Evolutionary conservation across 23 tunicate genomes (phyloP).

Genomic region (Halocynthia roretzi): DNA sequence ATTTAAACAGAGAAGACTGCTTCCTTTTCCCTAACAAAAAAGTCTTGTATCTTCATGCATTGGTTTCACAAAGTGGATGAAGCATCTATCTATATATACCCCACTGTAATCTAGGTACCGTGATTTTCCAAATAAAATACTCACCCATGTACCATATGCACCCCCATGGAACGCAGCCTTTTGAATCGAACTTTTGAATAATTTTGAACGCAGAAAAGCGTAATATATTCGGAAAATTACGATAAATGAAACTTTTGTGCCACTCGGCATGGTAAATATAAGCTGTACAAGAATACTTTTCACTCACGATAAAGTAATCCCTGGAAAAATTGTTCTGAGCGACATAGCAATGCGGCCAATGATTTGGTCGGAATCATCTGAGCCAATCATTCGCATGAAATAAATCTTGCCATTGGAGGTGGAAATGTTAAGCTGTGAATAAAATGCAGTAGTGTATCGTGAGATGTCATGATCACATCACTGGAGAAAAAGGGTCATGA

Average conservation of each 20-base stretch:
- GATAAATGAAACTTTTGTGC: too few relatives aligned
- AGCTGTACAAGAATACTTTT: not conserved
- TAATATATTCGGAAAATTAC: too few relatives aligned
- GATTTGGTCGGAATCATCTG: slow-evolving; percentile 91
- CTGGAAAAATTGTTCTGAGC: slow-evolving; percentile 56
- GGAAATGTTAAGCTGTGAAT: slow-evolving; percentile 55
- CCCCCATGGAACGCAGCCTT: too few relatives aligned
- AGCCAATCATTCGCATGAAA: slow-evolving; percentile 83
- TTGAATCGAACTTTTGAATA: too few relatives aligned
- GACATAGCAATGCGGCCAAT: slow-evolving; percentile 74
- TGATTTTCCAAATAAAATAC: too few relatives aligned
- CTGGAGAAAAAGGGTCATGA: not conserved
- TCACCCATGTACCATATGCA: too few relatives aligned
- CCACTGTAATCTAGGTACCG: too few relatives aligned
- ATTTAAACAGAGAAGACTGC: not conserved
- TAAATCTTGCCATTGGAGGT: slow-evolving; percentile 41
- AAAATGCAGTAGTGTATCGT: not conserved
- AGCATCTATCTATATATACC: too few relatives aligned
- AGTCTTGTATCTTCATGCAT: too few relatives aligned
- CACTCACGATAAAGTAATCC: slow-evolving; percentile 79
- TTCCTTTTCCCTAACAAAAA: not conserved
- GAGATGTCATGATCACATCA: not conserved
- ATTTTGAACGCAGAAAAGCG: too few relatives aligned
- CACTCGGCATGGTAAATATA: too few relatives aligned
- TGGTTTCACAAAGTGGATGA: too few relatives aligned